phyloP scores from a whole-genome alignment of 2,888 invertebrate genomes.

The Agelastica alni region DNA sequence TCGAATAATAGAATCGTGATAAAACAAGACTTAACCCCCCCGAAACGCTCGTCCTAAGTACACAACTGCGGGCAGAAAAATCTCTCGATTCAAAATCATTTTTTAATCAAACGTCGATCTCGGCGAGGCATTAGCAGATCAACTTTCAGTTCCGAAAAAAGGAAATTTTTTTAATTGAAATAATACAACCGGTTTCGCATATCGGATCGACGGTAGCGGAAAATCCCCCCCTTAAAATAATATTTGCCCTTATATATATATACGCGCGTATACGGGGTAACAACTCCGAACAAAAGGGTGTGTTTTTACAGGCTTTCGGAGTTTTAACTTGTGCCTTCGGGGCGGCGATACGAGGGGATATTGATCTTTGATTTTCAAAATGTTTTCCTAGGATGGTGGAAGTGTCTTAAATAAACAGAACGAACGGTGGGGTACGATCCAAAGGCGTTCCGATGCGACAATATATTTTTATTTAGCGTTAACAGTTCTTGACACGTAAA shows the following conservation, averaged over 20 bases:
- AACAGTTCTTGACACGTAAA: no score
- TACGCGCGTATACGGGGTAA: no score
- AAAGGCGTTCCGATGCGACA: conserved; percentile 2
- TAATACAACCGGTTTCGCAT: conserved; percentile 32
- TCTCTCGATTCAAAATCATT: conserved; percentile 14
- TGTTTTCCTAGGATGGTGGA: conserved; percentile 26
- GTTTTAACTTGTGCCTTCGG: conserved; percentile 39
- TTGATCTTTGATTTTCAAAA: conserved; percentile 35
- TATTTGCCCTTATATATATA: conserved; percentile 47
- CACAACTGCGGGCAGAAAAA: conserved; percentile 8
- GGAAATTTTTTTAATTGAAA: conserved; percentile 36
- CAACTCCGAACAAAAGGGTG: conserved; percentile 52
- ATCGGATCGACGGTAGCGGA: conserved; percentile 30
- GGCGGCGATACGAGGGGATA: conserved; percentile 31
- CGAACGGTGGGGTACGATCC: conserved; percentile 5
- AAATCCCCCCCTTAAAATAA: conserved; percentile 52
- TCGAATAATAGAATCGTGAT: no score
- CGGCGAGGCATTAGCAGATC: conserved; percentile 22
- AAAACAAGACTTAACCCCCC: no score
- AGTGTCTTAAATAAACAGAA: conserved; percentile 28
- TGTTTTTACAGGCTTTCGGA: conserved; percentile 52
- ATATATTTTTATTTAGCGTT: no score
- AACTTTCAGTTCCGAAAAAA: no score
- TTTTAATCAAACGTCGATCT: conserved; percentile 13
- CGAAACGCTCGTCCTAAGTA: conserved; percentile 4